These are phyloP conservation scores for Xylota sylvarum DNA, from an alignment of 2,888 invertebrate genomes.

Conservation along the genomic window DNA sequence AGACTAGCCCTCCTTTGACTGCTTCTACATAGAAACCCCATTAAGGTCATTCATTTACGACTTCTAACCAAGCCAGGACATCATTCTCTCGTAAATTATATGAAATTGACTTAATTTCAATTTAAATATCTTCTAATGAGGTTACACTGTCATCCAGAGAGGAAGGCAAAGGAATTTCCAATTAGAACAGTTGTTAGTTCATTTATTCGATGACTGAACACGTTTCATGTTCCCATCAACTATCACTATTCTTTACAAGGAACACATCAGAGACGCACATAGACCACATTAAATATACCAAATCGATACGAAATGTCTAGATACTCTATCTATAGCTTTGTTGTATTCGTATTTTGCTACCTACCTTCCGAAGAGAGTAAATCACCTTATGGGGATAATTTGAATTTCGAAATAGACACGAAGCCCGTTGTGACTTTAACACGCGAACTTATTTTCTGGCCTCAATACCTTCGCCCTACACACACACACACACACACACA, in stretches of 20 bases:
- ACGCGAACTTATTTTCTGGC: slow-evolving; percentile 44
- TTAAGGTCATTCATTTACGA: slow-evolving; percentile 14
- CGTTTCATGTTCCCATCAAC: slow-evolving; percentile 17
- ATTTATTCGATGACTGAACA: background rate
- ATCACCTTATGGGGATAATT: slow-evolving; percentile 60
- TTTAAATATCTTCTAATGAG: slow-evolving; percentile 27
- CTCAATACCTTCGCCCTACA: slow-evolving; percentile 13
- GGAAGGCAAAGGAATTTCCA: background rate
- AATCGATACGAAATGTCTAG: slow-evolving; percentile 44
- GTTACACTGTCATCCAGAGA: background rate
- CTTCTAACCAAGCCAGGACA: background rate
- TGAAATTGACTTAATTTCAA: slow-evolving; percentile 37
- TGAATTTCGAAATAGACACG: slow-evolving; percentile 68
- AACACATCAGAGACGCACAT: background rate
- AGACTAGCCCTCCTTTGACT: slow-evolving; percentile 5
- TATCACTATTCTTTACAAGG: slow-evolving; percentile 9
- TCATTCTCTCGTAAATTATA: slow-evolving; percentile 15
- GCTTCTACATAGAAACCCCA: background rate
- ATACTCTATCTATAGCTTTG: slow-evolving; percentile 21
- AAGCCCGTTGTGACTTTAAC: slow-evolving; percentile 45
- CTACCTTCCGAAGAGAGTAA: slow-evolving; percentile 36
- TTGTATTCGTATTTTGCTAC: background rate
- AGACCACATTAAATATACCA: too few relatives aligned
- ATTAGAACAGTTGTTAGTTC: slow-evolving; percentile 10
- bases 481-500: background rate